Conservation (phyloP, 2,113 vertebrate genomes). For the Chrysochloris asiatica region DNA sequence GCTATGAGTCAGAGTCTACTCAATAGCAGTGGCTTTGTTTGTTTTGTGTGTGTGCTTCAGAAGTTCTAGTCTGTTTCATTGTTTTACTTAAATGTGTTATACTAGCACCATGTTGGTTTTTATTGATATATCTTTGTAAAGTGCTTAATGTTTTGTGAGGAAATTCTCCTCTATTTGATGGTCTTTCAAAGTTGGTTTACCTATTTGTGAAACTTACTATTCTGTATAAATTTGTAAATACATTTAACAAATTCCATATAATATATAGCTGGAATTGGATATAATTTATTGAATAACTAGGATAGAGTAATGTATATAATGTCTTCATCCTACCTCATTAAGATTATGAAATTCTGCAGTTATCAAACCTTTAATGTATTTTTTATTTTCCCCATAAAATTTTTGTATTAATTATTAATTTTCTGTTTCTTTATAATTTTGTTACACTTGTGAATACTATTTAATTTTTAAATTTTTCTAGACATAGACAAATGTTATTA, state of each 20-base stretch:
- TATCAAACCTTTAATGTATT: background rate
- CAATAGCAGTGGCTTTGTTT: too few relatives aligned
- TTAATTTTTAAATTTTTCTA: slow-evolving; percentile 31
- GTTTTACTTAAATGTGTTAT: background rate
- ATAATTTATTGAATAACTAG: slow-evolving; percentile 17
- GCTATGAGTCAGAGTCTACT: too few relatives aligned
- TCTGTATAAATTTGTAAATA: background rate
- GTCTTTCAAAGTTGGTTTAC: slow-evolving; percentile 11
- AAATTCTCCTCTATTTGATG: background rate
- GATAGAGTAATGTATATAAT: background rate
- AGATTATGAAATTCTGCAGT: background rate
- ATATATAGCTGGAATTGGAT: background rate
- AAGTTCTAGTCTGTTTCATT: background rate
- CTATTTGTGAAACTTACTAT: background rate
- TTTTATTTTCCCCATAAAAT: background rate
- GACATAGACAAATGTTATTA: background rate
- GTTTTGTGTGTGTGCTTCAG: background rate
- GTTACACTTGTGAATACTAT: background rate
- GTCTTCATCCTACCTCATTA: background rate
- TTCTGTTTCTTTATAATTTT: background rate
- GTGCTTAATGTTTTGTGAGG: background rate
- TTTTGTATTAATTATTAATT: background rate
- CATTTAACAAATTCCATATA: background rate
- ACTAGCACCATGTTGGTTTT: background rate
- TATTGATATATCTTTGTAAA: background rate